Evolutionary conservation across 1,140 invertebrate species (phyloP).

Genomic region (Pemphigus obesinymphae): DNA sequence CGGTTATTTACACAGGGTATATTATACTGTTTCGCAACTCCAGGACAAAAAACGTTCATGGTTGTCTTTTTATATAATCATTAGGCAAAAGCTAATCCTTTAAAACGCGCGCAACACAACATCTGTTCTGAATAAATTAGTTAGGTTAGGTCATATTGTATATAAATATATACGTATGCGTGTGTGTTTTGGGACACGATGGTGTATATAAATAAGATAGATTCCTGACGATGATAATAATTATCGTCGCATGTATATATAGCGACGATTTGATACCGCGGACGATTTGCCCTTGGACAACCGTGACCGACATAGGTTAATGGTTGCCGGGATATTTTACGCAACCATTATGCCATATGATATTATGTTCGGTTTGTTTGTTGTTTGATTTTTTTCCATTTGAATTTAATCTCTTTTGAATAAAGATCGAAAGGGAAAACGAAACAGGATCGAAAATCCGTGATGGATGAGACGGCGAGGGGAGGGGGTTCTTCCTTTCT

Average conservation of each 20-base stretch:
- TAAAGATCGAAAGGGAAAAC: neutral
- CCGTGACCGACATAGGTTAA: conserved; percentile 39
- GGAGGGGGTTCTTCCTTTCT: too few species aligned
- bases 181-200: too few species aligned
- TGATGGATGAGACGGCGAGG: too few species aligned
- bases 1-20: conserved; percentile 33
- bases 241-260: neutral
- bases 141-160: neutral
- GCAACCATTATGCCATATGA: neutral
- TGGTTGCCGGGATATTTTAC: neutral
- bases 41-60: conserved; percentile 5
- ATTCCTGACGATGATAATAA: conserved; percentile 1
- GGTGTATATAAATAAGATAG: neutral
- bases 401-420: conserved; percentile 27
- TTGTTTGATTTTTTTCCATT: conserved; percentile 1
- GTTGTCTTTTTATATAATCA: conserved; percentile 41
- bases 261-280: conserved; percentile 9
- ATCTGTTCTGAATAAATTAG: conserved; percentile 34
- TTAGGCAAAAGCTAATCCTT: conserved; percentile 35
- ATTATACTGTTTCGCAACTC: conserved; percentile 27
- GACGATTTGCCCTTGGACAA: conserved; percentile 24
- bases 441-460: neutral
- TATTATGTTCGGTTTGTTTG: conserved; percentile 1
- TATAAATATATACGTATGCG: too few species aligned
- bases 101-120: conserved; percentile 15